Percentiles rank a stretch among this genome's conserved stretches.
phyloP scores from a whole-genome alignment of 2,797 vertebrate species.

The Poeciliopsis gracilis region DNA sequence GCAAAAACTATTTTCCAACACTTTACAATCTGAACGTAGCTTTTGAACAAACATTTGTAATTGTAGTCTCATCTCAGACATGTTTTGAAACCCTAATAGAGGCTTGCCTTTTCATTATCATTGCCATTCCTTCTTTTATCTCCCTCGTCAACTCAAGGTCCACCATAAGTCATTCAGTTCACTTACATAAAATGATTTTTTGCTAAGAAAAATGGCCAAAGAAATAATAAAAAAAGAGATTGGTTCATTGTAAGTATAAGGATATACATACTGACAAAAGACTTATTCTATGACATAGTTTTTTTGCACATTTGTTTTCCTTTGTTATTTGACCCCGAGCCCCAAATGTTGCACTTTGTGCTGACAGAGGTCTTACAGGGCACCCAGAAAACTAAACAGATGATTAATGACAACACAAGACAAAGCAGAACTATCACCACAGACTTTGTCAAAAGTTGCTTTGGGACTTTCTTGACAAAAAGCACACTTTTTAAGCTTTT shows the following conservation, averaged over 20 bases:
- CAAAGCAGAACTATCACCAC: not conserved
- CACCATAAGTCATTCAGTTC: not conserved
- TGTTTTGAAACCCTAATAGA: not conserved
- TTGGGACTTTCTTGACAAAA: not conserved
- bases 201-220: not conserved
- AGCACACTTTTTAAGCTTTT: not conserved
- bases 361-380: slow-evolving; percentile 13
- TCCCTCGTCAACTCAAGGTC: not conserved
- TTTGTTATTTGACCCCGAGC: not conserved
- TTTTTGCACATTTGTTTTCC: not conserved
- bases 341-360: not conserved
- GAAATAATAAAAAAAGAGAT: not conserved
- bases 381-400: slow-evolving; percentile 28
- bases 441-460: not conserved
- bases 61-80: not conserved
- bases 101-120: not conserved
- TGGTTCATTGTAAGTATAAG: not conserved
- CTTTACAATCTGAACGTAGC: not conserved
- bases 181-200: not conserved
- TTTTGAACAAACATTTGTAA: not conserved
- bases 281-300: not conserved
- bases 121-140: not conserved
- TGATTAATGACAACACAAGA: slow-evolving; percentile 8
- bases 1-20: not conserved
- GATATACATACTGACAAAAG: not conserved